These are phyloP conservation scores for Hoplostethus atlanticus DNA, from an alignment of 2,797 vertebrate species.

Conservation along the genomic window DNA sequence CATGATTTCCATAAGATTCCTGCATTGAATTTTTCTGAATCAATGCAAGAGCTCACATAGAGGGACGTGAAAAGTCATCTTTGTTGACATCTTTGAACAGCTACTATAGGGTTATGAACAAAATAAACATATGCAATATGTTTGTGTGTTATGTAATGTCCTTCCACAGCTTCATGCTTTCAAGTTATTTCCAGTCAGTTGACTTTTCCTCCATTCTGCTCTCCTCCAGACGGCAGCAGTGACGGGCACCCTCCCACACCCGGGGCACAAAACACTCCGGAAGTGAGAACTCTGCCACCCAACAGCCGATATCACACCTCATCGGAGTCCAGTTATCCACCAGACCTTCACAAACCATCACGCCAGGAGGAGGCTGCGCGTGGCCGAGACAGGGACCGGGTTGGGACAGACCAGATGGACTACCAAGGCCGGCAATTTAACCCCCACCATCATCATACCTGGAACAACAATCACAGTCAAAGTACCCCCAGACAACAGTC, in stretches of 20 bases:
- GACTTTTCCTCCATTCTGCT: conserved; percentile 40
- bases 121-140: conserved; percentile 5
- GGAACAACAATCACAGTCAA: conserved; percentile 88
- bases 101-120: conserved; percentile 11
- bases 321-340: conserved; percentile 96
- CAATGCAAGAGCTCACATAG: conserved; percentile 56
- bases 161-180: not conserved
- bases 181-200: conserved; percentile 29
- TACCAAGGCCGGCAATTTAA: conserved; percentile 78
- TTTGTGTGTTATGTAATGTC: not conserved
- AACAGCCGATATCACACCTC: conserved; percentile 91
- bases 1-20: conserved; percentile 72
- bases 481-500: conserved; percentile 87
- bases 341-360: conserved; percentile 97
- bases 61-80: conserved; percentile 43
- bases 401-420: conserved; percentile 87
- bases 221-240: conserved; percentile 94
- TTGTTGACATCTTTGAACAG: conserved; percentile 9
- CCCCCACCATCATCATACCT: conserved; percentile 89
- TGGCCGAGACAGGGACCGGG: conserved; percentile 78
- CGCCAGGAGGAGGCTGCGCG: conserved; percentile 91
- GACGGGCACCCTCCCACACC: conserved; percentile 95
- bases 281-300: conserved; percentile 90
- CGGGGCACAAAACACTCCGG: conserved; percentile 97
- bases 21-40: conserved; percentile 60